Base-by-base conservation (phyloP, 1,140 invertebrate species). In the Hydropsyche tenuis region DNA sequence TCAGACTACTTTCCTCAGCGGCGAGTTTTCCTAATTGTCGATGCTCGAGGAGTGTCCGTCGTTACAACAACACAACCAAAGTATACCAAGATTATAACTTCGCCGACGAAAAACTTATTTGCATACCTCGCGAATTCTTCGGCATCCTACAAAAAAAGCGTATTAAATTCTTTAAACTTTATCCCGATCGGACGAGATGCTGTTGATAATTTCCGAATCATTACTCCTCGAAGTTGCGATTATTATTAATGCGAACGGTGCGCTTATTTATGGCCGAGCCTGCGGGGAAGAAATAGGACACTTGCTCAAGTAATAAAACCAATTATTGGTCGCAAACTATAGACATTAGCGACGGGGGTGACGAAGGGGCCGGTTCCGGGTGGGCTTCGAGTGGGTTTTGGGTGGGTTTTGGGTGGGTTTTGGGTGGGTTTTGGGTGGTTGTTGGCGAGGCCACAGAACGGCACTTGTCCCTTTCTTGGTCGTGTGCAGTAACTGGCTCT, bases 321-420 rank as follows among this genome's bases (percentile, higher is more conserved):
- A 77, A 74, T 77, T 77, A 77, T 77, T 75, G 76, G 76, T 77
- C 76, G 63, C 76, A 75, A 77, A 77, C 76, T 77, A 77, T 75
- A 73, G 64, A 75, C 76, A 77, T 77, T 77, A 77, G 75, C 69
- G 72, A 56, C 30, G 72, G 72, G 63, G 53, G 62, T 60, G 42
- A 37, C 62, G 37, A 12, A 56, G 48, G 71, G 22, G 68, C 48
- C n/a, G 48, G n/a, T 5, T 16, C 48, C 48, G 3, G 14, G 3
- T 16, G 20, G 48, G 14, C 14, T 4, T 18, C 3, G 20, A 6
- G 48, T 53, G 20, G 6, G 48, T 14, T 22, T 53, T 5, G 14
- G 48, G 48, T 3, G 20, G 48, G 14, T 22, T 4, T 18, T 3
- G 20, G n/a, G 48, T 53, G 20, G 6, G 48, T 16, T 18, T 3